Evolutionary conservation across 2,797 vertebrate species (phyloP), one percentile per base, ranked within the genome.

Genomic region (Cyprinella venusta): DNA sequence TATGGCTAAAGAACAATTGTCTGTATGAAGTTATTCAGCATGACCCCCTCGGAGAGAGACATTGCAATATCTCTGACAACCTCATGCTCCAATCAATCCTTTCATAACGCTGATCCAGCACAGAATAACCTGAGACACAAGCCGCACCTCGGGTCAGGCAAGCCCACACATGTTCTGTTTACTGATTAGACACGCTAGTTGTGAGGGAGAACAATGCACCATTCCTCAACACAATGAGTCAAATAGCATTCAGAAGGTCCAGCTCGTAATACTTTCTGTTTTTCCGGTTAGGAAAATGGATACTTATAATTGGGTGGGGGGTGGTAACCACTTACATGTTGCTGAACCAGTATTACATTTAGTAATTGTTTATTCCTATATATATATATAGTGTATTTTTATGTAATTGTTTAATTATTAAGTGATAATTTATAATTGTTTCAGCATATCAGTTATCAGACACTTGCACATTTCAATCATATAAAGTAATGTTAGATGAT

Each of bases 151-250:
- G 50, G 72, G 67, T 78, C 80, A 72, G 88, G 76, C 89, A 90
- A 85, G 90, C 83, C 87, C 77, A 79, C 84, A 89, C 90, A 86
- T 74, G 89, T 85, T 86, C 87, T 65, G 85, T 88, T 88, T 87
- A 90, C 89, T 90, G 87, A 90, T 90, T 90, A 90, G 86, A 89
- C 88, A 87, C 64, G 67, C 74, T 81, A 71, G 79, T 81, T 68
- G 61, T 70, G 40, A 80, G 75, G 71, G 67, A 84, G 82, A 88
- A 89, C 89, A 89, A 90, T 89, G 56, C 83, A 79, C 56, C 80
- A 81, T 86, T 88, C 84, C 87, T 63, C 54, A 79, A 86, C 75
- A 87, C 81, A 86, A 86, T 87, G 80, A 54, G 56, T 75, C 72
- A 68, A 76, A 86, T 30, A 33, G 74, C 42, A 26, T 83, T 52